Evolutionary conservation across 2,113 vertebrate genomes (phyloP).

Genomic region (Seriola dumerili): DNA sequence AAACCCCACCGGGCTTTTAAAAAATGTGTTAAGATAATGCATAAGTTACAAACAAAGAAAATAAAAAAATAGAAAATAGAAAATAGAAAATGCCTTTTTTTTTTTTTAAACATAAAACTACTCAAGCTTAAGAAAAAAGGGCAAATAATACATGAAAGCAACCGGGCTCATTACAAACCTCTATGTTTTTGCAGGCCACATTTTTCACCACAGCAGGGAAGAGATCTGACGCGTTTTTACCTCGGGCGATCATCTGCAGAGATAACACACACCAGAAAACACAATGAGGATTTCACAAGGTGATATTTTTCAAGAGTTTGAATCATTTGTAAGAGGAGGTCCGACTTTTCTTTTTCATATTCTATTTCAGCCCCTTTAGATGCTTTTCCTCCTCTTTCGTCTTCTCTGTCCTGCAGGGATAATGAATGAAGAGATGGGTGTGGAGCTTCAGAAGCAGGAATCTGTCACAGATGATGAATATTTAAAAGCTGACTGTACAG

Average conservation of each 20-base stretch:
- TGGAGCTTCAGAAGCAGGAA: slow-evolving; percentile 64
- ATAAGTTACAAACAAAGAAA: slow-evolving; percentile 25
- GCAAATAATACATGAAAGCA: slow-evolving; percentile 3
- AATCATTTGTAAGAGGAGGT: background rate
- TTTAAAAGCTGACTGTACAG: slow-evolving; percentile 73
- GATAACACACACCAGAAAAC: slow-evolving; percentile 9
- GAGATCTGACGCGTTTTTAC: slow-evolving; percentile 97
- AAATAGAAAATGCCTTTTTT: background rate
- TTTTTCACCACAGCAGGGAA: slow-evolving; percentile 99
- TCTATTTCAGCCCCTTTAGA: slow-evolving; percentile 23
- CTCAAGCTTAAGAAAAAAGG: background rate
- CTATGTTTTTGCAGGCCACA: slow-evolving; percentile 98
- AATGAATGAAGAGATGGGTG: slow-evolving; percentile 53
- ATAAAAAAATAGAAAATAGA: background rate
- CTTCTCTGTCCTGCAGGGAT: slow-evolving; percentile 54
- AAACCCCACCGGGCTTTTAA: background rate
- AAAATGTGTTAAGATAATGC: slow-evolving; percentile 24
- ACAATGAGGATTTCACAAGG: slow-evolving; percentile 6
- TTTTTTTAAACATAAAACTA: background rate
- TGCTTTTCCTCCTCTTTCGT: slow-evolving; percentile 24
- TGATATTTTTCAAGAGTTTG: slow-evolving; percentile 13
- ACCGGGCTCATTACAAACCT: slow-evolving; percentile 85
- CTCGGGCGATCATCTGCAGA: slow-evolving; percentile 95
- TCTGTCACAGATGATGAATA: slow-evolving; percentile 80
- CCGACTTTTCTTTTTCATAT: background rate